A percentile compares a stretch with the other conserved stretches of the same genome.
phyloP scores from a whole-genome alignment of 2,113 vertebrate species.

The Saiga tatarica region DNA sequence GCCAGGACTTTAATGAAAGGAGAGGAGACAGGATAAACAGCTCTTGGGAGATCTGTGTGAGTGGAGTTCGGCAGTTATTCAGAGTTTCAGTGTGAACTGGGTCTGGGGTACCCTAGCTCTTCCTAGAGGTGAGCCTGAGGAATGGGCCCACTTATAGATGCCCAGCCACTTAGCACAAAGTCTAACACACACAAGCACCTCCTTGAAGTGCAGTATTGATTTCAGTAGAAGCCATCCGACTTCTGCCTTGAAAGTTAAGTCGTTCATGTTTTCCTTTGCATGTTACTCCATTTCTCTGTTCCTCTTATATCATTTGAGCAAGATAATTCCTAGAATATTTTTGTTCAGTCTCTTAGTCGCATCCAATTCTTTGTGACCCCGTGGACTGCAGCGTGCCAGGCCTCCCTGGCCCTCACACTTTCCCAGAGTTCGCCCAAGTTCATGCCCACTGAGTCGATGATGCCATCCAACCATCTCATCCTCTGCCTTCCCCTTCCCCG shows the following conservation, averaged over 20 bases:
- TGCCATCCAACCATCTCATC: background rate
- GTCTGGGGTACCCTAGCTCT: background rate
- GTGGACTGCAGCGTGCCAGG: background rate
- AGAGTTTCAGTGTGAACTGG: background rate
- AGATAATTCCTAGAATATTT: background rate
- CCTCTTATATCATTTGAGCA: accelerated
- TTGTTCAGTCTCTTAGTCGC: background rate
- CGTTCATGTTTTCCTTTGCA: accelerated
- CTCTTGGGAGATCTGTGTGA: background rate
- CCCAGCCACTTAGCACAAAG: accelerated
- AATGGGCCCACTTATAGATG: accelerated
- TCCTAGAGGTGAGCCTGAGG: background rate
- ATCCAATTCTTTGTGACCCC: background rate
- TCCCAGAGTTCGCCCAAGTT: background rate
- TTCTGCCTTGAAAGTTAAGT: background rate
- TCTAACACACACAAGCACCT: accelerated
- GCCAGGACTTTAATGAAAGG: conserved; percentile 42
- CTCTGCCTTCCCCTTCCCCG: background rate
- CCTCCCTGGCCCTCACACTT: background rate
- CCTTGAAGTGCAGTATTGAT: accelerated
- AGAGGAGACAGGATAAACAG: background rate
- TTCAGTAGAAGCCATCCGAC: accelerated
- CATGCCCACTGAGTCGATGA: background rate
- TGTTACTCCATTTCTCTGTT: background rate
- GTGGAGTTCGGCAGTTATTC: background rate